Conservation (phyloP, 2,113 vertebrate genomes). For the Rhinoptilus africanus region DNA sequence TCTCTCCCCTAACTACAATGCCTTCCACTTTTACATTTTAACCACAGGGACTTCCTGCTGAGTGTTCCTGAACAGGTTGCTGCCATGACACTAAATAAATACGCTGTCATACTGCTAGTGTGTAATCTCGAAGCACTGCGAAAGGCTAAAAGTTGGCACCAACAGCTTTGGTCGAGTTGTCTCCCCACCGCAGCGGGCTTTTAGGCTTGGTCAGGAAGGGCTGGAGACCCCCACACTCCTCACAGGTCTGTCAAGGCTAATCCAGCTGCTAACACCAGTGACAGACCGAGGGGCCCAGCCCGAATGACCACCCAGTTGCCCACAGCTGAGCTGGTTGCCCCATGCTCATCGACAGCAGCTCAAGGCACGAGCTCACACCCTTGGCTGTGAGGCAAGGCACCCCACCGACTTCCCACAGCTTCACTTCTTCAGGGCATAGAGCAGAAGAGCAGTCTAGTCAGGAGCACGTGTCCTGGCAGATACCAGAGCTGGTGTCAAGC, state of each 20-base stretch:
- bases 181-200: background rate
- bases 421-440: background rate
- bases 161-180: background rate
- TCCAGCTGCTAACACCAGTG: background rate
- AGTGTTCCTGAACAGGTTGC: background rate
- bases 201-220: background rate
- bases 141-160: background rate
- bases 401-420: fast-evolving
- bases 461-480: background rate
- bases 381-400: background rate
- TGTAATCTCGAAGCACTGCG: background rate
- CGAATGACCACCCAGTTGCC: fast-evolving
- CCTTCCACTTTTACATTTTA: background rate
- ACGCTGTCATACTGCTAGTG: background rate
- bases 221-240: background rate
- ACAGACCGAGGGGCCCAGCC: fast-evolving
- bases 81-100: background rate
- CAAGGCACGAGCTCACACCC: background rate
- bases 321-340: background rate
- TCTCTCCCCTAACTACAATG: background rate
- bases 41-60: background rate
- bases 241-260: fast-evolving
- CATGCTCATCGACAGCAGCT: background rate
- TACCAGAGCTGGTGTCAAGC: background rate
- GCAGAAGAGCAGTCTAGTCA: background rate